Evolutionary conservation across 2,797 vertebrate genomes (phyloP).

Genomic region (Cossypha heuglini): DNA sequence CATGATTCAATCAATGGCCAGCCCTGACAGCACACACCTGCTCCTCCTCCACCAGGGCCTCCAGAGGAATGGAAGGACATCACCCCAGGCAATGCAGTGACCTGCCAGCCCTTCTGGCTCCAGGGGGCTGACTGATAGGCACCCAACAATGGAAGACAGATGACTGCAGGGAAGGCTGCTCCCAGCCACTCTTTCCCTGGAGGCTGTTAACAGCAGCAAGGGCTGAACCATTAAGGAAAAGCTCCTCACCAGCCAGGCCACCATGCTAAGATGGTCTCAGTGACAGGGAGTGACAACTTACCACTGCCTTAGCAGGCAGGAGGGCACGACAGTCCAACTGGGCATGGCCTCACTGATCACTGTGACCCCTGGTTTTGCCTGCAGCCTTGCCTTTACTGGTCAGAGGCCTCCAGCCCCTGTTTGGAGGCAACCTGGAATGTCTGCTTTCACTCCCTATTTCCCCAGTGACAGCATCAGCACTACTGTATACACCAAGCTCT

Average conservation of each 20-base stretch:
- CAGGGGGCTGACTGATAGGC: neutral
- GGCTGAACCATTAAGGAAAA: neutral
- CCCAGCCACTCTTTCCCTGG: neutral
- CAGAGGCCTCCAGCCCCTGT: neutral
- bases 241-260: neutral
- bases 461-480: neutral
- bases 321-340: fast-evolving
- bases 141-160: neutral
- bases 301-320: neutral
- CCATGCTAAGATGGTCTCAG: fast-evolving
- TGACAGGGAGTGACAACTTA: neutral
- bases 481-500: fast-evolving
- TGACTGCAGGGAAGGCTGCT: neutral
- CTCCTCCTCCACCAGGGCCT: fast-evolving
- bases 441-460: neutral
- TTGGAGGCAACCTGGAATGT: neutral
- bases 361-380: neutral
- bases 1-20: neutral
- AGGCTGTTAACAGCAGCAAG: neutral
- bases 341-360: neutral
- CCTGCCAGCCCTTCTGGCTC: neutral
- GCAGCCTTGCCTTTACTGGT: neutral
- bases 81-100: neutral
- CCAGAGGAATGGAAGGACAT: neutral
- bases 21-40: neutral